phyloP scores from a whole-genome alignment of 2,888 invertebrate genomes.

The Platycheirus rosarum region DNA sequence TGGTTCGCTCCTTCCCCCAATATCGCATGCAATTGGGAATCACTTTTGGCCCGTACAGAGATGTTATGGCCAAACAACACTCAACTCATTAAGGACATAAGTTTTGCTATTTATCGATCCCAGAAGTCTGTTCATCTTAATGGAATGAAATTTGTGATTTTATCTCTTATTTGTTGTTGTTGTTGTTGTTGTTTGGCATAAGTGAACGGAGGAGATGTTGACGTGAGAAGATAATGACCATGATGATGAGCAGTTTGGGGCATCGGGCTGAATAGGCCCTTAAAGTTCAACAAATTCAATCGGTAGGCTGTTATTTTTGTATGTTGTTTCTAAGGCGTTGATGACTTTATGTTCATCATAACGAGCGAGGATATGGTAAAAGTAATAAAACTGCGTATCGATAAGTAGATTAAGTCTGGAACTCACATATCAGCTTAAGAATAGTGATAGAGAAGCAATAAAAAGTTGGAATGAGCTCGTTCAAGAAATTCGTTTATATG shows the following conservation, averaged over 20 bases:
- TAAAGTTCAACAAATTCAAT: constrained; percentile 6
- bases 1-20: neutral
- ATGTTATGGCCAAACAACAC: constrained; percentile 36
- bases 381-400: too few species aligned
- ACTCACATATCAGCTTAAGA: too few species aligned
- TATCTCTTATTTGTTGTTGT: neutral
- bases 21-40: constrained; percentile 24
- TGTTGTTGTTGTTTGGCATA: neutral
- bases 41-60: constrained; percentile 6
- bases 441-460: too few species aligned
- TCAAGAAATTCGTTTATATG: too few species aligned
- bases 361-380: neutral
- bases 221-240: constrained; percentile 30
- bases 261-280: constrained; percentile 1
- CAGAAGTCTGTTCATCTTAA: constrained; percentile 37
- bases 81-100: constrained; percentile 44
- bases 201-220: constrained; percentile 8
- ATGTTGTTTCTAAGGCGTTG: neutral
- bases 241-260: constrained; percentile 10
- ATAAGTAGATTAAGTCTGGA: too few species aligned
- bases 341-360: neutral
- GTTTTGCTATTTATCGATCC: constrained; percentile 41
- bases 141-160: constrained; percentile 42
- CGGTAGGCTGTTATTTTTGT: neutral
- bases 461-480: too few species aligned